These are phyloP conservation scores for Standfussiana lucernea DNA, from an alignment of 2,888 invertebrate genomes.

Conservation along the genomic window DNA sequence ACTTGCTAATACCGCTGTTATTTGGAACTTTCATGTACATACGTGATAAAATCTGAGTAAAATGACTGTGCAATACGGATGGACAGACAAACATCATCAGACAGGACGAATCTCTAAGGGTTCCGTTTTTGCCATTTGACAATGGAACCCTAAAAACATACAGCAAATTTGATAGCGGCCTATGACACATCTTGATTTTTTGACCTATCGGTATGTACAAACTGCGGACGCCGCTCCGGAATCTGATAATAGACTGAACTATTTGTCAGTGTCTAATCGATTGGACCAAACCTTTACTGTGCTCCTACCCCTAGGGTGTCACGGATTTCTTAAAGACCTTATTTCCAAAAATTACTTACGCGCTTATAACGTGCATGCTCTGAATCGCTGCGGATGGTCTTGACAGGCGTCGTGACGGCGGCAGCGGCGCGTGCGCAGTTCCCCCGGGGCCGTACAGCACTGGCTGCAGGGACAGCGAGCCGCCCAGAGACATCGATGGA, in stretches of 20 bases:
- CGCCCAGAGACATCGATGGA: slow-evolving; percentile 89
- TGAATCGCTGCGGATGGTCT: slow-evolving; percentile 91
- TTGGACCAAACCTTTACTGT: background rate
- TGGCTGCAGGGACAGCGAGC: slow-evolving; percentile 88
- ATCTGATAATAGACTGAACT: background rate
- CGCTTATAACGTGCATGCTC: slow-evolving; percentile 92
- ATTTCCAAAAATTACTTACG: slow-evolving; percentile 88
- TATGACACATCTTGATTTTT: background rate
- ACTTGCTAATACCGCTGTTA: background rate
- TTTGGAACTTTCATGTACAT: background rate
- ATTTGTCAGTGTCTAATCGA: background rate
- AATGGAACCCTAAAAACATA: too few species aligned
- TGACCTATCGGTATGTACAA: background rate
- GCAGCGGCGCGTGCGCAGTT: slow-evolving; percentile 86
- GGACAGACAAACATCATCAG: too few species aligned
- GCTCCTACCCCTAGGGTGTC: too few species aligned
- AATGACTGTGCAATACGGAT: too few species aligned
- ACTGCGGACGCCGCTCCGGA: background rate
- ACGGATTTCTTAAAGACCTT: background rate
- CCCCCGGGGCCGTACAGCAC: slow-evolving; percentile 87
- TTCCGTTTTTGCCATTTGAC: too few species aligned
- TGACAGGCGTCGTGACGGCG: slow-evolving; percentile 90
- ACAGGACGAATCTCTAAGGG: too few species aligned
- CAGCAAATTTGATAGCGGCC: too few species aligned
- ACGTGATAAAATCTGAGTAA: too few species aligned